Percentiles rank a stretch among this genome's conserved stretches.
phyloP scores from a whole-genome alignment of 2,113 vertebrate genomes.

The Perccottus glenii region DNA sequence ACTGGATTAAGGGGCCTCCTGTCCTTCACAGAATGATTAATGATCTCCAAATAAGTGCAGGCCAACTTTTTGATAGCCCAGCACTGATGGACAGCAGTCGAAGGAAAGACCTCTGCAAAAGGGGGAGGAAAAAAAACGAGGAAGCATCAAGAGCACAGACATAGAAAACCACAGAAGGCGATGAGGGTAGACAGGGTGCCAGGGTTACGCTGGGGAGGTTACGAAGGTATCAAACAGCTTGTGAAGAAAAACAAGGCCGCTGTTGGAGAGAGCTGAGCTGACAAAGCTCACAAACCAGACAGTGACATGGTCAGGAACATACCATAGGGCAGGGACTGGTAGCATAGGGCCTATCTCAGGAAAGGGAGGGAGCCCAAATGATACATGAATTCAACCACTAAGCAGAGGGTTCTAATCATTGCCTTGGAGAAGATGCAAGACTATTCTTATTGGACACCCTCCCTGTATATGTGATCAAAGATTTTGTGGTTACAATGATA shows the following conservation, averaged over 20 bases:
- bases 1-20: slow-evolving; percentile 84
- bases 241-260: slow-evolving; percentile 49
- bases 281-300: slow-evolving; percentile 35
- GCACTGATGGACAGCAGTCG: slow-evolving; percentile 74
- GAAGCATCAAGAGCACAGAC: slow-evolving; percentile 50
- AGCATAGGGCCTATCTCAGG: slow-evolving; percentile 42
- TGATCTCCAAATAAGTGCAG: slow-evolving; percentile 79
- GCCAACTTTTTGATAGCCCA: slow-evolving; percentile 72
- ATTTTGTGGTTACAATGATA: slow-evolving; percentile 54
- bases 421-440: slow-evolving; percentile 21
- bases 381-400: slow-evolving; percentile 32
- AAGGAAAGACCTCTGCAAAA: slow-evolving; percentile 49
- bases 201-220: slow-evolving; percentile 54
- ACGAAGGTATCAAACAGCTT: slow-evolving; percentile 51
- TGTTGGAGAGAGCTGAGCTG: slow-evolving; percentile 41
- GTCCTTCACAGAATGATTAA: slow-evolving; percentile 88
- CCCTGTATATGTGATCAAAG: slow-evolving; percentile 55
- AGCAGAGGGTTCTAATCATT: slow-evolving; percentile 67
- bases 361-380: slow-evolving; percentile 61
- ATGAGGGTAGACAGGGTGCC: slow-evolving; percentile 47
- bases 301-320: slow-evolving; percentile 37
- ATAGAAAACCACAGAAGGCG: slow-evolving; percentile 50
- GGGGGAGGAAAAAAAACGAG: slow-evolving; percentile 53
- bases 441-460: slow-evolving; percentile 39
- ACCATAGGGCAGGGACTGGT: slow-evolving; percentile 15